Evolutionary conservation across 2,888 invertebrate genomes (phyloP).

Genomic region (Acronicta psi): DNA sequence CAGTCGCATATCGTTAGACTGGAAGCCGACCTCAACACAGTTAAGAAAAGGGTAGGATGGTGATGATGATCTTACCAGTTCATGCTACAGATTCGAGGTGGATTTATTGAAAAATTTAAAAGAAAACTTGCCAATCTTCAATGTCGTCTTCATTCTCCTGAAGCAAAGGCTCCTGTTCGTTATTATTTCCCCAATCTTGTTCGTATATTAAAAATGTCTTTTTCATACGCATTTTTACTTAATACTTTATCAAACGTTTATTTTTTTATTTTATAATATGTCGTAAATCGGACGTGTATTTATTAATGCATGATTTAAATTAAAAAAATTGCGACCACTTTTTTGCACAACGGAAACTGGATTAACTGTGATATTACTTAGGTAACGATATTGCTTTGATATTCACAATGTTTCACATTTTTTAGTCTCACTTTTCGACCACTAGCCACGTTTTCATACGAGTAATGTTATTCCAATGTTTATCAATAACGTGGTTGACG

Average conservation of each 20-base stretch:
- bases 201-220: constrained; percentile 77
- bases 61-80: background rate
- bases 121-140: constrained; percentile 72
- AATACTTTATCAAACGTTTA: background rate
- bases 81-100: background rate
- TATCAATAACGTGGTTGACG: constrained; percentile 30
- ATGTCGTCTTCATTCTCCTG: constrained; percentile 55
- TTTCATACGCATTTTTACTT: constrained; percentile 75
- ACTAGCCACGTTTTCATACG: background rate
- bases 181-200: constrained; percentile 60
- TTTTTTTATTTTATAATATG: background rate
- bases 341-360: no score
- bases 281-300: background rate
- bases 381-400: background rate
- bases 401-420: background rate
- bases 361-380: background rate
- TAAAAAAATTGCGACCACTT: background rate
- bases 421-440: background rate
- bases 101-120: background rate
- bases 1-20: no score
- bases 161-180: constrained; percentile 72
- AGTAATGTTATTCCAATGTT: background rate
- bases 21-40: no score
- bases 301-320: background rate
- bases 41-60: no score